A percentile compares a stretch with the other conserved stretches of the same genome.
Evolutionary conservation across 2,113 vertebrate species (phyloP).

Genomic region (Prionailurus viverrinus): DNA sequence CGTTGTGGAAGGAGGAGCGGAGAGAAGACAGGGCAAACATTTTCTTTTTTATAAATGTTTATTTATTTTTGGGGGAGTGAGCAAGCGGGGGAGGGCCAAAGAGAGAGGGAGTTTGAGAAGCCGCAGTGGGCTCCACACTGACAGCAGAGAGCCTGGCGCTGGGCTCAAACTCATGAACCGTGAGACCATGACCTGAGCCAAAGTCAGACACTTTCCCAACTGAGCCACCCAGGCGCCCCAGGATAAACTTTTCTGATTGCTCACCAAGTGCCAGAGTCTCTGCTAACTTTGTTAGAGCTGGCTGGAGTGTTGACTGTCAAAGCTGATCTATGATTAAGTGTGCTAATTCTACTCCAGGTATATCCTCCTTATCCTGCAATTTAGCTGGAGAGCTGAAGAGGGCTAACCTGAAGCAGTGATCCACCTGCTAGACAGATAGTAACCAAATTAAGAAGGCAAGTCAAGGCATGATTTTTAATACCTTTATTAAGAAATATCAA

Average conservation of each 20-base stretch:
- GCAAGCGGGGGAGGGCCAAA: no score
- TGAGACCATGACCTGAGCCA: no score
- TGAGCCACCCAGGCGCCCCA: no score
- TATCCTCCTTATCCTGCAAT: not conserved
- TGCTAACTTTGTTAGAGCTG: not conserved
- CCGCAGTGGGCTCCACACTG: no score
- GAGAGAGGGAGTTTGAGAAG: no score
- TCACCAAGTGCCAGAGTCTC: not conserved
- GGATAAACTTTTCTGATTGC: not conserved
- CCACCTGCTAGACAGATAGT: not conserved
- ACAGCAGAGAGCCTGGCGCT: no score
- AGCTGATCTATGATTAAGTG: not conserved
- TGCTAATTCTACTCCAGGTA: not conserved
- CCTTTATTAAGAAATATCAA: slow-evolving; percentile 91
- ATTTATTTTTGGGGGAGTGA: no score
- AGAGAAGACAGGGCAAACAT: not conserved
- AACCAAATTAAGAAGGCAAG: slow-evolving; percentile 19
- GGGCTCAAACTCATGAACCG: no score
- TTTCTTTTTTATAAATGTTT: not conserved
- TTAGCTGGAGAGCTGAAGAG: not conserved
- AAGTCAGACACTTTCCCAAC: no score
- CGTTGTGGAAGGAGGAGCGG: not conserved
- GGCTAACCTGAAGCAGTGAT: not conserved
- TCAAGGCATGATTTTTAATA: slow-evolving; percentile 63
- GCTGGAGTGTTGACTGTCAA: not conserved